Conservation (phyloP, 2,113 vertebrate genomes). For the Chamaea fasciata region DNA sequence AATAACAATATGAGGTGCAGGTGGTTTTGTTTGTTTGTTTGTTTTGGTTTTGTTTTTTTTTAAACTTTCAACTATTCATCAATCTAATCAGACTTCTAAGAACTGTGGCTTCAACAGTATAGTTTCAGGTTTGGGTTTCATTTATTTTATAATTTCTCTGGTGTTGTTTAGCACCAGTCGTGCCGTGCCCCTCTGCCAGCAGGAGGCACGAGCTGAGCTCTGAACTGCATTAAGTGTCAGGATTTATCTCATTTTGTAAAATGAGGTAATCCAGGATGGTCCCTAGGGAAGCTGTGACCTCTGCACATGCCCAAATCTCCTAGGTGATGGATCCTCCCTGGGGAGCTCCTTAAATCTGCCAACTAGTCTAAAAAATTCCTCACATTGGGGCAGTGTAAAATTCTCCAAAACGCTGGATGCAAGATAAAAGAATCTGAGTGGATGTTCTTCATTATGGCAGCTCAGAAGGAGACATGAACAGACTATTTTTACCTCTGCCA, state of each 20-base stretch:
- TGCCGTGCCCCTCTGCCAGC: neutral
- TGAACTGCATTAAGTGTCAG: too few relatives aligned
- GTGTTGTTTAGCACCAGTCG: neutral
- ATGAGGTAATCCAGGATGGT: rapidly evolving
- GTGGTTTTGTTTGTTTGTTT: too few relatives aligned
- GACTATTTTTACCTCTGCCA: neutral
- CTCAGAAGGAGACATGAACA: neutral
- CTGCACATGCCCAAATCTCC: neutral
- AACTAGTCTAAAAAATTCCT: neutral
- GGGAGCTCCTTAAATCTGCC: neutral
- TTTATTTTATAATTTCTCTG: neutral
- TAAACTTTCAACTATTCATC: neutral
- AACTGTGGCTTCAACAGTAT: neutral
- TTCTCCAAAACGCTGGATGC: neutral
- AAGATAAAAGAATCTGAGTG: neutral
- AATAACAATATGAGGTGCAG: neutral
- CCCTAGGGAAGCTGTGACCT: neutral
- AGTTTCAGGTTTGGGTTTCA: neutral
- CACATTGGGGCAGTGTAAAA: neutral
- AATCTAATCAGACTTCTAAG: neutral
- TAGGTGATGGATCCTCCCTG: neutral
- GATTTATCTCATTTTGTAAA: neutral
- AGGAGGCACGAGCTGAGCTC: neutral
- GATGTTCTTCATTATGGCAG: neutral
- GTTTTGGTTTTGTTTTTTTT: neutral